Base-by-base conservation (phyloP, 2,113 vertebrate genomes). In the Sigmodon hispidus region DNA sequence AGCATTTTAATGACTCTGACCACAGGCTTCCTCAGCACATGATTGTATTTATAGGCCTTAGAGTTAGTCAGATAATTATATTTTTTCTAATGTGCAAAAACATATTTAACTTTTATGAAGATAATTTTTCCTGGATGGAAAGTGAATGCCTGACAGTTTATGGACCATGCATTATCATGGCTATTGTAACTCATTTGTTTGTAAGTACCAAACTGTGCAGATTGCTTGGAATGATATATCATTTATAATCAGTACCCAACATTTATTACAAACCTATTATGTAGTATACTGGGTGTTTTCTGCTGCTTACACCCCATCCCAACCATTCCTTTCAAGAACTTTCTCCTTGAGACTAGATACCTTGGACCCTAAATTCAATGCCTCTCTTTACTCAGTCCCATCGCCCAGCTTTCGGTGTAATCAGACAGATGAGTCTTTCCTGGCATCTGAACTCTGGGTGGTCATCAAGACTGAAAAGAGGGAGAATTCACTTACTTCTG, bases 51-150 rank as follows among this genome's bases (percentile, higher is more conserved):
- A 57, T 83, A 92, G 43, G 75, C 2, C 43, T 87, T 43, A 31
- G 7, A 45, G 16, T 79, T n/a, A 89, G 34, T 65, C 34, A 36
- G 45, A 69, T 7, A 72, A 77, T 70, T 77, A 36, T 22, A 73
- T 21, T 87, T 93, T 90, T 77, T 24, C 79, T 83, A 84, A 87
- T 24, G 8, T 43, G n/a, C 59, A 88, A 21, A 31, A 63, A 73
- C 31, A 43, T 15, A 90, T 88, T 93, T 93, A 79, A 93, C 36
- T 86, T 76, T 91, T 89, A 52, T 91, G 57, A 94, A 52, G 70
- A 2, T 84, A 16, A 19, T 87, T 88, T 36, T 95, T 88, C 36
- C 85, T 90, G 21, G 11, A 59, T 34, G 29, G 24, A 15, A 93
- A 85, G 59, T 19, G 16, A 63, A 34, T 75, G 67, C 19, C 29